Percentiles rank a stretch among this genome's conserved stretches.
These are phyloP conservation scores for Chiloscyllium plagiosum DNA, from an alignment of 2,113 vertebrate species.

Conservation along the genomic window DNA sequence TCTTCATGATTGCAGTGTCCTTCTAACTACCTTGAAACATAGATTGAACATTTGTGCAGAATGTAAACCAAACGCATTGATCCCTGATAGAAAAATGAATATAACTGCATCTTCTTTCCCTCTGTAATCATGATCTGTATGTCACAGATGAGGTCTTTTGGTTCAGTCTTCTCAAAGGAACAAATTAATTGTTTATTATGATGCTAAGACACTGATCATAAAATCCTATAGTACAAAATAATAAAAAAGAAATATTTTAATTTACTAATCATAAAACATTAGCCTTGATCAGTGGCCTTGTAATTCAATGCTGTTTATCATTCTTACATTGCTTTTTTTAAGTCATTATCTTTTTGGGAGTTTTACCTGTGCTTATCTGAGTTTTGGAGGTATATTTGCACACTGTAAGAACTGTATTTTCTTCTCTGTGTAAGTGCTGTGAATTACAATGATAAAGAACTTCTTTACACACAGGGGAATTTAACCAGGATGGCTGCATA, in stretches of 20 bases:
- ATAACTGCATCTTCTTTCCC: neutral
- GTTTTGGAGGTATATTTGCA: neutral
- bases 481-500: no score
- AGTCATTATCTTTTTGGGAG: neutral
- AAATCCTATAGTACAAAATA: neutral
- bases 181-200: neutral
- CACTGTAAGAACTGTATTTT: neutral
- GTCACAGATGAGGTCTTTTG: neutral
- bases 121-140: neutral
- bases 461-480: no score
- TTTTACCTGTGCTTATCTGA: neutral
- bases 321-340: neutral
- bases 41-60: neutral
- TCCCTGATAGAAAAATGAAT: neutral
- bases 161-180: neutral
- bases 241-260: neutral
- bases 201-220: neutral
- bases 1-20: conserved; percentile 4
- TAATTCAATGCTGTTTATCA: neutral
- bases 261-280: neutral
- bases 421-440: no score
- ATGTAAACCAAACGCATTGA: neutral
- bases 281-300: neutral
- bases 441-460: no score
- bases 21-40: conserved; percentile 27